A percentile compares a stretch with the other conserved stretches of the same genome.
Evolutionary conservation across 2,113 vertebrate genomes (phyloP).

Genomic region (Rhipidura dahli): DNA sequence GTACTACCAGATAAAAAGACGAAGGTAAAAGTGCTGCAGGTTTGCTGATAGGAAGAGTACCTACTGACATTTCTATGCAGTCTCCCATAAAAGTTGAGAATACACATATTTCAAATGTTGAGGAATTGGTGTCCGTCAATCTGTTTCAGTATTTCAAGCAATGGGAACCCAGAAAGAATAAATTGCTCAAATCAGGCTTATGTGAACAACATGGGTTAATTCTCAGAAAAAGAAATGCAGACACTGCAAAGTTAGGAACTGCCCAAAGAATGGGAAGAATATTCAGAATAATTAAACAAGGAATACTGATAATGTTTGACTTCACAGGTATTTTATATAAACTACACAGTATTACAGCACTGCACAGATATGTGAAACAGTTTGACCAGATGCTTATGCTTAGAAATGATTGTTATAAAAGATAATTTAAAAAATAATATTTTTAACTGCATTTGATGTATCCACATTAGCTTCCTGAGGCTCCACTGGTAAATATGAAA

Average conservation of each 20-base stretch:
- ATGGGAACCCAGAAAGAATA: not conserved
- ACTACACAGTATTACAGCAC: not conserved
- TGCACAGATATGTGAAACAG: not conserved
- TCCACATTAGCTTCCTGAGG: not conserved
- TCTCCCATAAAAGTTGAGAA: not conserved
- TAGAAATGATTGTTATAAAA: not conserved
- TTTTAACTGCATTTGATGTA: not conserved
- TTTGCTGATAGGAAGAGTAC: not conserved
- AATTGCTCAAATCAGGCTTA: not conserved
- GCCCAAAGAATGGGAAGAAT: not conserved
- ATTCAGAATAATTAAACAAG: not conserved
- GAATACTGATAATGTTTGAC: not conserved
- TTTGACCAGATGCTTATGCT: not conserved
- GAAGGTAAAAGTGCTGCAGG: not conserved
- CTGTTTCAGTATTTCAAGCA: not conserved
- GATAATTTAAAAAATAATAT: accelerated
- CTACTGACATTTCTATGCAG: not conserved
- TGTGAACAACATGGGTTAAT: accelerated
- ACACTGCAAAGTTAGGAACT: not conserved
- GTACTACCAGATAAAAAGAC: not conserved
- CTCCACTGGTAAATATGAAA: not conserved
- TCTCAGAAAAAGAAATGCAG: not conserved
- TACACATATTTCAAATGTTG: not conserved
- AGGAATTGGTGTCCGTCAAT: not conserved
- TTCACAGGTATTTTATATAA: not conserved